A percentile compares a stretch with the other conserved stretches of the same genome.
These are phyloP conservation scores for Lasaia peninsularis DNA, from an alignment of 1,140 invertebrate species.

Conservation along the genomic window DNA sequence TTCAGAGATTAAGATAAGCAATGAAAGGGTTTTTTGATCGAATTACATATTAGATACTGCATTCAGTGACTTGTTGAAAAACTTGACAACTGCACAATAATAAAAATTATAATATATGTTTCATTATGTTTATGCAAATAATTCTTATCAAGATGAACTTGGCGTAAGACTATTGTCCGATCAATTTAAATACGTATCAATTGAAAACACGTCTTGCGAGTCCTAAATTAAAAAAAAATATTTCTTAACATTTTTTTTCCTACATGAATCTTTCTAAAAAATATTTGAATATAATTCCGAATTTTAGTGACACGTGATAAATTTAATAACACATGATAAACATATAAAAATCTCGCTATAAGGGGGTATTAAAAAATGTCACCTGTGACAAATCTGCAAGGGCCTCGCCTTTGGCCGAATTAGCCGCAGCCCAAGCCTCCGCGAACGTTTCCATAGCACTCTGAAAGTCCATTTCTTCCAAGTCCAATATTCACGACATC, in stretches of 20 bases:
- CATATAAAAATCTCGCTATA: constrained; percentile 14
- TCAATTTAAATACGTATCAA: constrained; percentile 8
- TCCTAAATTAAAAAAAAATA: constrained; percentile 4
- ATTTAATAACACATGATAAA: too few species aligned
- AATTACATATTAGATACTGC: background rate
- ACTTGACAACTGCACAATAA: constrained; percentile 44
- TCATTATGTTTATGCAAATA: constrained; percentile 62
- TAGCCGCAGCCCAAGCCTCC: constrained; percentile 96
- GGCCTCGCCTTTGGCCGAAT: constrained; percentile 82
- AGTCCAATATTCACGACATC: constrained; percentile 57
- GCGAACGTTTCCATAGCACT: constrained; percentile 98
- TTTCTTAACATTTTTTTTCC: background rate
- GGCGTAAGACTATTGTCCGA: constrained; percentile 46
- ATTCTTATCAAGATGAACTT: constrained; percentile 60
- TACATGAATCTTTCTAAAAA: too few species aligned
- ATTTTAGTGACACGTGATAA: too few species aligned
- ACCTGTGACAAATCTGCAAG: constrained; percentile 80
- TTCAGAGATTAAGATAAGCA: too few species aligned
- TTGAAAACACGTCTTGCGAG: constrained; percentile 1
- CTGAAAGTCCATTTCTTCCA: constrained; percentile 92
- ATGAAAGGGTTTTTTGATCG: too few species aligned
- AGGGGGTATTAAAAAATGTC: constrained; percentile 36
- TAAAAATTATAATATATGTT: constrained; percentile 41
- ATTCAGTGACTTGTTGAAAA: constrained; percentile 41
- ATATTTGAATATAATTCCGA: too few species aligned